Percentiles rank a stretch among this genome's conserved stretches.
Conservation (phyloP, 2,888 invertebrate species). For the Pycnomerus fuliginosus region DNA sequence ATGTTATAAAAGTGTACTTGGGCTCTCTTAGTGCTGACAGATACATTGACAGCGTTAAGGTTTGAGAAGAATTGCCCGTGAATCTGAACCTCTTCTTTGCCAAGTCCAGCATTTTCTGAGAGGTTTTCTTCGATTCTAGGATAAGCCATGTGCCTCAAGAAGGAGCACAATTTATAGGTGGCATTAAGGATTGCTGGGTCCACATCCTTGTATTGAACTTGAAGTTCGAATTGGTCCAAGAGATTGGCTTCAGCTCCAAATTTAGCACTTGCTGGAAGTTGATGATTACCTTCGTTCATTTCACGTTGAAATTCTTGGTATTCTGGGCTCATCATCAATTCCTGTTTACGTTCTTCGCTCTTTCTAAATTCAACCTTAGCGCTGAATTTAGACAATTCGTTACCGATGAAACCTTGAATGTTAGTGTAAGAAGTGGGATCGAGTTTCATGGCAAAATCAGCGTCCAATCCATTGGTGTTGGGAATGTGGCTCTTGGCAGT, state of each 20-base stretch:
- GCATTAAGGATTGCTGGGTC: conserved; percentile 52
- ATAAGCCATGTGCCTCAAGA: conserved; percentile 53
- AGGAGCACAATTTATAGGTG: conserved; percentile 54
- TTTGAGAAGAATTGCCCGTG: conserved; percentile 53
- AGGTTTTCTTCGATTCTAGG: conserved; percentile 56
- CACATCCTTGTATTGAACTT: conserved; percentile 57
- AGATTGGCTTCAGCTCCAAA: conserved; percentile 57
- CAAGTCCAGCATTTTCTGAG: conserved; percentile 16
- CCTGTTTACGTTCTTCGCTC: conserved; percentile 54
- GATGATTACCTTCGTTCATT: conserved; percentile 58
- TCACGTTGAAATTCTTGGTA: conserved; percentile 57
- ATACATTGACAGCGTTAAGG: conserved; percentile 54
- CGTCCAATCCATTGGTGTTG: conserved; percentile 56
- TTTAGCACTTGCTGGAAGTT: conserved; percentile 60
- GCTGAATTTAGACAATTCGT: conserved; percentile 46
- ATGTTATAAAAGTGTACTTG: conserved; percentile 53
- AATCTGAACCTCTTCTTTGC: conserved; percentile 51
- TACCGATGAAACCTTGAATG: conserved; percentile 57
- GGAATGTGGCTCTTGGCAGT: conserved; percentile 55
- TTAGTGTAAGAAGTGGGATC: conserved; percentile 56
- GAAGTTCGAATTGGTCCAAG: conserved; percentile 56
- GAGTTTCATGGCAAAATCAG: conserved; percentile 57
- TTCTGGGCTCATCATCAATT: conserved; percentile 53
- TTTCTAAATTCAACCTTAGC: conserved; percentile 53
- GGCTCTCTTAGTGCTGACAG: conserved; percentile 52